Base-by-base conservation (phyloP, 2,797 vertebrate species). In the Argyrosomus regius region DNA sequence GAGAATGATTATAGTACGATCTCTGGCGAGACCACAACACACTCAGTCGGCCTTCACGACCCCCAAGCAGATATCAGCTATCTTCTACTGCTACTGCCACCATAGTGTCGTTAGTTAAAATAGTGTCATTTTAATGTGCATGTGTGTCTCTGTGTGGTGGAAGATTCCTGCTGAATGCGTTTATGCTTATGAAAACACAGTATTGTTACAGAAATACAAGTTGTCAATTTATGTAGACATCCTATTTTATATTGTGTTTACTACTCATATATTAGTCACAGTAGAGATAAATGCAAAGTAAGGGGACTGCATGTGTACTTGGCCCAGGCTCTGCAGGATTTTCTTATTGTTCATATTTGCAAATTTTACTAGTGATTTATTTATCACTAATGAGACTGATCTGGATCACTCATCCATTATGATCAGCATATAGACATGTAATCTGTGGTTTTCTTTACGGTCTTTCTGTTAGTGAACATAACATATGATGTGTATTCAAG, bases 1-100 rank as follows among this genome's bases (percentile, higher is more conserved):
- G 82, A 65, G 81, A 92, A 91, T 83, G 58, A 89, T 88, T 82
- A 83, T 84, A 76, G 73, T 59, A 73, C 52, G 48, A 83, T 90
- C 75, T 84, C 76, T 76, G 84, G 80, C 61, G 61, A 77, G 59
- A 87, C 80, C 75, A 69, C 79, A 68, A 62, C 75, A 39, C 82
- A 72, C 78, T 84, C 80, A 77, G 77, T 82, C 76, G 78, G 66
- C 78, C 68, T 58, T 75, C 48, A 60, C 3, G 28, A 72, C 72
- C 73, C 53, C 78, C 45, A 61, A 75, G 67, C 60, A 78, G 82
- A 84, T 72, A 78, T 80, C 68, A 78, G 41, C 73, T 73, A 60
- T 75, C 75, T 61, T 78, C 59, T 88, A 46, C 43, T 72, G 59
- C 57, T 71, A 46, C 53, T 74, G 54, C 57, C 52, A 17, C 49